Percentiles rank a stretch among this genome's conserved stretches.
Evolutionary conservation across 2,888 invertebrate genomes (phyloP).

Genomic region (Nyleta sp.): DNA sequence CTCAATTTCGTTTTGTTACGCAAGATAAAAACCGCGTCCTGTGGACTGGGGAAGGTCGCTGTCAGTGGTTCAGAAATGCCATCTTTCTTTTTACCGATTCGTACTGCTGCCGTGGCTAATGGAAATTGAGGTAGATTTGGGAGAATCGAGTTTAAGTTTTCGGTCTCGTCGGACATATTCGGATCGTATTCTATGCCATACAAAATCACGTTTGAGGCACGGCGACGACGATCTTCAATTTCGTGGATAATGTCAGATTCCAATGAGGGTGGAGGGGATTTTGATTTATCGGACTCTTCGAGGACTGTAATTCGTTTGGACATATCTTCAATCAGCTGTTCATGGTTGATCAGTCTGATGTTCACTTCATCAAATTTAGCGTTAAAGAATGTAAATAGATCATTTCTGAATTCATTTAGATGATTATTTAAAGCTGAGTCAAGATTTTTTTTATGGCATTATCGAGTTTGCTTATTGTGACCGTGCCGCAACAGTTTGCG

Average conservation of each 20-base stretch:
- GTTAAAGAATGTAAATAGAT: slow-evolving; percentile 7
- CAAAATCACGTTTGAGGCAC: slow-evolving; percentile 4
- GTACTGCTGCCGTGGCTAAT: background rate
- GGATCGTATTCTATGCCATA: background rate
- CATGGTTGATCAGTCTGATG: background rate
- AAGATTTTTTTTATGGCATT: too few species aligned
- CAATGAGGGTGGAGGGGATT: background rate
- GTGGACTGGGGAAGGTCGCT: slow-evolving; percentile 3
- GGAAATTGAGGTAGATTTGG: slow-evolving; percentile 17
- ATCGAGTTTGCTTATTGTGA: too few species aligned
- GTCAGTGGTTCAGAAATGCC: background rate
- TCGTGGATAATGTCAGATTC: background rate
- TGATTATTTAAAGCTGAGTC: too few species aligned
- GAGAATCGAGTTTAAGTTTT: slow-evolving; percentile 1
- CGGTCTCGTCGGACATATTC: background rate
- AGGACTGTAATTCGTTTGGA: background rate
- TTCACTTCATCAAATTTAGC: slow-evolving; percentile 9
- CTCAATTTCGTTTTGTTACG: slow-evolving; percentile 2
- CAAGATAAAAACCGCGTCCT: slow-evolving; percentile 9
- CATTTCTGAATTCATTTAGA: background rate
- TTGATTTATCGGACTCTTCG: background rate
- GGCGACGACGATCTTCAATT: slow-evolving; percentile 1
- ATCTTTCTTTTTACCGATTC: slow-evolving; percentile 1
- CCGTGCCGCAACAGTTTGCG: too few species aligned
- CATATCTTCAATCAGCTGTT: background rate